Base-by-base conservation (phyloP, 2,888 invertebrate species). In the Eilema griseolum region DNA sequence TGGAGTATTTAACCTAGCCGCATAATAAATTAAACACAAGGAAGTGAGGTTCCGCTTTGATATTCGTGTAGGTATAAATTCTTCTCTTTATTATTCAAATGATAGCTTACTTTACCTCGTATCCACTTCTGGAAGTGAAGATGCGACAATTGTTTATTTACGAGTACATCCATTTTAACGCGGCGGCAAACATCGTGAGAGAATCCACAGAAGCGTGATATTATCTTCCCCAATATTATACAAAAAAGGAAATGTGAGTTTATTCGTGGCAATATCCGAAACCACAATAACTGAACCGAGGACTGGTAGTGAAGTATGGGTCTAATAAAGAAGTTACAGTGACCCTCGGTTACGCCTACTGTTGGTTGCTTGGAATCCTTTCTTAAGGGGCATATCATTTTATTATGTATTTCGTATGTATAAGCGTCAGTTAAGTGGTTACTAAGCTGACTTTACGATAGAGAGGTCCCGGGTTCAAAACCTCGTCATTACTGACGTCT, bases 171-270 rank as follows among this genome's bases (percentile, higher is more conserved):
- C 59, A 37, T 41, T 63, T 59, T n/a, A 60, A 26, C 16, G 26
- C 23, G 16, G 28, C 12, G 37, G 33, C 41, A 61, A 70, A 61
- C 14, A 65, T 61, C 70, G 70, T 70, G 70, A 61, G 70, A 66
- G 57, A 37, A 70, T 70, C 12, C 57, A 66, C 61, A 70, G 65
- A 66, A 66, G 61, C 70, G 66, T 70, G 61, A 61, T 56, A 66
- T 66, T 66, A 66, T 61, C 33, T 61, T 12, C n/a, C 61, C 70
- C 26, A 70, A 70, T 65, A 67, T 26, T 67, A 33, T 46, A 61
- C 33, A 56, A 69, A 61, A 61, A 56, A 61, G 66, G 61, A 66
- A 70, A 61, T 56, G 20, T 46, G 33, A 33, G 5, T 57, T 69
- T 69, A 65, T 33, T 70, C 56, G 56, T n/a, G 33, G 70, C 66